Base-by-base conservation (phyloP, 2,888 invertebrate species). In the Lingula anatina region DNA sequence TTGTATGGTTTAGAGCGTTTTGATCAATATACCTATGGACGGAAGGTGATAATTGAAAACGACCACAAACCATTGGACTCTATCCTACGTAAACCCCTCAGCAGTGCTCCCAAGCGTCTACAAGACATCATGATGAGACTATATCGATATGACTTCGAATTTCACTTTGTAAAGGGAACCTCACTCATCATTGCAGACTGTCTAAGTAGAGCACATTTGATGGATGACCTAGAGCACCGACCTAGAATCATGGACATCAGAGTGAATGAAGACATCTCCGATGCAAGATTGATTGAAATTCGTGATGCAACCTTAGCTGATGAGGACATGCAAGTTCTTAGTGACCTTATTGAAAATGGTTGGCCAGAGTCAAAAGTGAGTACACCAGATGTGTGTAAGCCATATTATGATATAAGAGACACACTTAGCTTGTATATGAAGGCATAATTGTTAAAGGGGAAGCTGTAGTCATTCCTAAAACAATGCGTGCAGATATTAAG, bases 1-100 rank as follows among this genome's bases (percentile, higher is more conserved):
- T 37, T 58, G 7, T 60, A 39, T 50, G 57, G 56, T 12, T 50
- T 55, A 1, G 58, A 59, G 26, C 44, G 54, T 12, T 60, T 61
- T 40, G 49, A 59, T 45, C 60, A 57, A 36, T 61, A 59, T 28
- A 55, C 59, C 5, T 60, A 54, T 46, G 56, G 58, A 20, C 28
- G 53, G 7, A 45, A 42, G 18, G 49, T 56, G 31, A 31, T 31
- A 31, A 15, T 31, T 9, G 15, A 31, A 31, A 31, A 47, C 40
- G 49, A 53, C 18, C 55, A 50, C 28, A 49, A 50, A 38, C 53
- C 52, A 0, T 23, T 54, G 20, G 53, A 42, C 1, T 38, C 1
- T 0, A 55, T 55, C 7, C 28, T 49, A n/a, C 37, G 42, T 26
- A 57, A 55, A 37, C 57, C 53, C 3, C 23, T 53, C 3, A 50